Evolutionary conservation across 2,888 invertebrate species (phyloP), one percentile per base, ranked within the genome.

Genomic region (Xestia c-nigrum): DNA sequence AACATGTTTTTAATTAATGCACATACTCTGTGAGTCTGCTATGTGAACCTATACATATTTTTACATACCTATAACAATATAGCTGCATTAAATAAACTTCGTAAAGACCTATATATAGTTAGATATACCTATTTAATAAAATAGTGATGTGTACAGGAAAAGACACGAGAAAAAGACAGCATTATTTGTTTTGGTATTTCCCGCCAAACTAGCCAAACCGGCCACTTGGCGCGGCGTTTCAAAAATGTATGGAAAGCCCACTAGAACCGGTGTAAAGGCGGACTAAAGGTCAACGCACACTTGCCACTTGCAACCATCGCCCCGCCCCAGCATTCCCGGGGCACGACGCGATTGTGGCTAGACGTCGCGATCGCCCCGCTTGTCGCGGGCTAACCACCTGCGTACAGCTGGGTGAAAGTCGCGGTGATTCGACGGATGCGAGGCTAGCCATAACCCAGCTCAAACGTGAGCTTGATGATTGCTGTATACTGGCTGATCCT

Each of bases 151-250:
- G 52, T 78, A 78, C 75, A 82, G 81, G 78, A 83, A 86, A 84
- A 78, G 52, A 64, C 47, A 64, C 52, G n/a, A 79, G 79, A 57
- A 65, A 79, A 79, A 79, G 64, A 70, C 72, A 21, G 67, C 64
- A 66, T 38, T 46, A 46, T 69, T 76, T 67, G 66, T 79, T 24
- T 61, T 72, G 78, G 73, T 72, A 69, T 85, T 85, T 84, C 83
- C 83, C 86, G 78, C 74, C 74, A 85, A 85, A 85, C 63, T 55
- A 65, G 68, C 84, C 68, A 47, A 81, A 84, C 81, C 80, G 78
- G 84, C 21, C 67, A 64, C 21, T 7, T 14, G 55, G 67, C 76
- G 67, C 38, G 76, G 43, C 16, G 21, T 52, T 74, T 65, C 52
- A 52, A 83, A 77, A 83, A 61, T 31, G 40, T 47, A 70, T 59